Evolutionary conservation across 2,113 vertebrate genomes (phyloP).

Genomic region (Paratilapia polleni): DNA sequence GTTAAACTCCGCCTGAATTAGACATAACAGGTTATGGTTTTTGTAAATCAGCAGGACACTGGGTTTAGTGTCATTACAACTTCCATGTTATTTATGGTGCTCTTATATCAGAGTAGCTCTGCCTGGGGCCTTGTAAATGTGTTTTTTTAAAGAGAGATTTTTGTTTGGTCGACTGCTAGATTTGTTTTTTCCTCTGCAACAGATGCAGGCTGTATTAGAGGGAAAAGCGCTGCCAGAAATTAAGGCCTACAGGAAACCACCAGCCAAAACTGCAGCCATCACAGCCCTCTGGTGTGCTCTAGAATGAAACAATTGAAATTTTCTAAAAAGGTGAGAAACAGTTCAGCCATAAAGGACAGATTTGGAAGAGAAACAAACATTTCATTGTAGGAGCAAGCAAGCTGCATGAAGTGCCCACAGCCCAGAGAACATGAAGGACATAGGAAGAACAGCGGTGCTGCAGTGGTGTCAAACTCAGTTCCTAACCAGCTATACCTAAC

Average conservation of each 20-base stretch:
- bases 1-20: slow-evolving; percentile 38
- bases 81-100: slow-evolving; percentile 8
- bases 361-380: slow-evolving; percentile 35
- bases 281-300: slow-evolving; percentile 35
- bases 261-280: slow-evolving; percentile 57
- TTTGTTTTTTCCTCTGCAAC: slow-evolving; percentile 27
- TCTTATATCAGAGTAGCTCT: slow-evolving; percentile 35
- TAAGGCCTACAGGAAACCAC: slow-evolving; percentile 23
- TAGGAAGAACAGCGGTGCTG: slow-evolving; percentile 45
- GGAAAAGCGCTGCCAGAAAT: slow-evolving; percentile 39
- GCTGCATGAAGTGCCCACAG: slow-evolving; percentile 23
- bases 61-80: slow-evolving; percentile 11
- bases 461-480: slow-evolving; percentile 53
- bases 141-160: neutral
- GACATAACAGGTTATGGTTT: slow-evolving; percentile 26
- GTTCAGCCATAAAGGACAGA: slow-evolving; percentile 39
- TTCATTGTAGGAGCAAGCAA: slow-evolving; percentile 16
- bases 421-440: slow-evolving; percentile 25
- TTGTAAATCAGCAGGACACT: slow-evolving; percentile 16
- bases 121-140: slow-evolving; percentile 40
- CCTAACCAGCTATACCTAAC: slow-evolving; percentile 52
- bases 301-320: slow-evolving; percentile 51
- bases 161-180: slow-evolving; percentile 33
- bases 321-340: slow-evolving; percentile 53
- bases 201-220: slow-evolving; percentile 30